Conservation (phyloP, 2,797 vertebrate genomes). For the Odontamblyopus lacepedii region DNA sequence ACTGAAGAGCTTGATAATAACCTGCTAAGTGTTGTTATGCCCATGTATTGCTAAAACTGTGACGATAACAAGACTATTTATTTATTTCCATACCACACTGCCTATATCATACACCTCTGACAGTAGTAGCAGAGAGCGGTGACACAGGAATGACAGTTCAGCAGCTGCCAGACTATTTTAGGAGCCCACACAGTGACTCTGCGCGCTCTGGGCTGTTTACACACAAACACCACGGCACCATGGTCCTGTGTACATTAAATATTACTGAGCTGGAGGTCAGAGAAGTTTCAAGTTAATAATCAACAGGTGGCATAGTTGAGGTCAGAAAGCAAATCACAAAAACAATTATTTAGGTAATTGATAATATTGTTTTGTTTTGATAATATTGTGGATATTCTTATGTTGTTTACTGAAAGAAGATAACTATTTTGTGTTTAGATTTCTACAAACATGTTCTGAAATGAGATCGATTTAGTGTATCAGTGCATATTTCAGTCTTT, state of each 20-base stretch:
- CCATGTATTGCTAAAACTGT: neutral
- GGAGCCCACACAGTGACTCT: constrained; percentile 46
- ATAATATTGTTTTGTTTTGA: too few species aligned
- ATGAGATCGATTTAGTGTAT: too few species aligned
- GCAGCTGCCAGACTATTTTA: constrained; percentile 78
- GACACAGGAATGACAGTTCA: constrained; percentile 55
- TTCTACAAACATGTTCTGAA: too few species aligned
- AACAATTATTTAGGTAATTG: too few species aligned
- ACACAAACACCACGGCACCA: constrained; percentile 7
- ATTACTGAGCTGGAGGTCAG: neutral
- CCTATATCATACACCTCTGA: neutral
- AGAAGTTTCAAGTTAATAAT: neutral
- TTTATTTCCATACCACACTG: neutral
- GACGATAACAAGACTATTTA: neutral
- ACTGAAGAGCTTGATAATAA: too few species aligned
- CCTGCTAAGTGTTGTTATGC: too few species aligned
- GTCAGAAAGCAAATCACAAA: too few species aligned
- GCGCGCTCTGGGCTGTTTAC: constrained; percentile 57
- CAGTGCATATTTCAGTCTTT: too few species aligned
- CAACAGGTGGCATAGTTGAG: too few species aligned
- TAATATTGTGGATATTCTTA: too few species aligned
- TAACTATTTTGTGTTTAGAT: too few species aligned
- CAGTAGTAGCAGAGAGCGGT: constrained; percentile 16
- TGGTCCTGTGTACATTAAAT: neutral
- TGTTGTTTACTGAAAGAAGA: too few species aligned